Conservation (phyloP, 2,113 vertebrate genomes). For the Perca fluviatilis region DNA sequence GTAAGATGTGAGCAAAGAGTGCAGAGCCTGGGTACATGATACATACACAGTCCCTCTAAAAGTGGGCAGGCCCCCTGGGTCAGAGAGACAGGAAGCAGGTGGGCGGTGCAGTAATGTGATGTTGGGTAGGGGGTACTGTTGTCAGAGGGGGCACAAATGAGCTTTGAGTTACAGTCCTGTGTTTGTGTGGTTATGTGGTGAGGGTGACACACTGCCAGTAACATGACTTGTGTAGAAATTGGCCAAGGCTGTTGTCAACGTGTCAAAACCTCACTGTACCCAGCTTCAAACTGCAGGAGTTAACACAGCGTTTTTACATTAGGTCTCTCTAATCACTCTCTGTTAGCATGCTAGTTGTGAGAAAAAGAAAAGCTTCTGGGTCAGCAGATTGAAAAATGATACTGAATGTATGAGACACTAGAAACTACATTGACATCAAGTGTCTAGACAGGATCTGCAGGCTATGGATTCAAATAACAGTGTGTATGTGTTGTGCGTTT, state of each 20-base stretch:
- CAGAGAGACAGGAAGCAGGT: slow-evolving; percentile 49
- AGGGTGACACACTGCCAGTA: slow-evolving; percentile 52
- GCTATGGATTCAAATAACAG: slow-evolving; percentile 34
- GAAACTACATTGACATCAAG: slow-evolving; percentile 19
- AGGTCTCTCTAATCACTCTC: neutral
- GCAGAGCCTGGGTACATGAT: neutral
- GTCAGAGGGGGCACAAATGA: slow-evolving; percentile 35
- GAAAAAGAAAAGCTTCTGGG: neutral
- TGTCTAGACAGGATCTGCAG: slow-evolving; percentile 56
- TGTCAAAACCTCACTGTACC: slow-evolving; percentile 45
- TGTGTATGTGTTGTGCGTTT: slow-evolving; percentile 1
- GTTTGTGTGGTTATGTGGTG: neutral
- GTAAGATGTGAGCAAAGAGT: too few relatives aligned
- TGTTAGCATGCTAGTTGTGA: neutral
- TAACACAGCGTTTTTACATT: neutral
- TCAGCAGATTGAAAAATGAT: slow-evolving; percentile 31
- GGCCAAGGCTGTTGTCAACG: slow-evolving; percentile 67
- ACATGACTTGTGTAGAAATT: slow-evolving; percentile 63
- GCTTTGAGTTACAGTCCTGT: slow-evolving; percentile 11
- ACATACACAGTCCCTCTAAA: slow-evolving; percentile 9
- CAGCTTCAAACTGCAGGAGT: slow-evolving; percentile 30
- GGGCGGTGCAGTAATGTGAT: slow-evolving; percentile 48
- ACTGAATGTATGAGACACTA: slow-evolving; percentile 9
- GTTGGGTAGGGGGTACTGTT: slow-evolving; percentile 39
- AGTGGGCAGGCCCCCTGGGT: slow-evolving; percentile 1